phyloP scores from a whole-genome alignment of 2,113 vertebrate species.

The Suncus etruscus region DNA sequence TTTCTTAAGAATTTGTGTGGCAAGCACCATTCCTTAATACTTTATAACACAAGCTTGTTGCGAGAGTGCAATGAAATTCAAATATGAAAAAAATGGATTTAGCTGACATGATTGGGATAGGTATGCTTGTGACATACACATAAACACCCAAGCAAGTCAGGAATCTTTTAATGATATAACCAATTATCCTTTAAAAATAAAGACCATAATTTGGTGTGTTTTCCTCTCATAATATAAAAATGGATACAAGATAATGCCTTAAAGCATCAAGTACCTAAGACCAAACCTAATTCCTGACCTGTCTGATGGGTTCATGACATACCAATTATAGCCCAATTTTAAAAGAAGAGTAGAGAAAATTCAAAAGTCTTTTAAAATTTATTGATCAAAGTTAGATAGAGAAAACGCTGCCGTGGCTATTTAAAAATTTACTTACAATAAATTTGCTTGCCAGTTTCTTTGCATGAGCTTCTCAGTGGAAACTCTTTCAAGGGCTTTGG shows the following conservation, averaged over 20 bases:
- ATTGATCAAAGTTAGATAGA: neutral
- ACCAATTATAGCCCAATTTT: neutral
- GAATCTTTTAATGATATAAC: slow-evolving; percentile 20
- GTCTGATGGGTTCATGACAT: neutral
- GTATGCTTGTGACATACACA: neutral
- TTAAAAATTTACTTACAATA: neutral
- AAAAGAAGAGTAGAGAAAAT: neutral
- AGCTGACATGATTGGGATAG: neutral
- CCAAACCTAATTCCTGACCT: neutral
- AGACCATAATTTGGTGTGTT: neutral
- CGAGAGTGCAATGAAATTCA: neutral
- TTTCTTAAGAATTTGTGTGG: slow-evolving; percentile 31
- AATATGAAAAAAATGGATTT: neutral
- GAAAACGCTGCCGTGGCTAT: neutral
- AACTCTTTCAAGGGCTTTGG: neutral
- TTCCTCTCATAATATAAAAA: neutral
- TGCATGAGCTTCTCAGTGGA: neutral
- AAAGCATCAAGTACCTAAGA: neutral
- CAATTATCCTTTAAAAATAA: slow-evolving; percentile 41
- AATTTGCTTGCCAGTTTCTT: neutral
- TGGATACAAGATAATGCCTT: neutral
- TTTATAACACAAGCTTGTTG: slow-evolving; percentile 38
- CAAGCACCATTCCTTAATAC: neutral
- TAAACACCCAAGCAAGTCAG: neutral
- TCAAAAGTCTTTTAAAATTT: slow-evolving; percentile 16